Conservation (phyloP, 2,113 vertebrate species). For the Nyctereutes procyonoides region DNA sequence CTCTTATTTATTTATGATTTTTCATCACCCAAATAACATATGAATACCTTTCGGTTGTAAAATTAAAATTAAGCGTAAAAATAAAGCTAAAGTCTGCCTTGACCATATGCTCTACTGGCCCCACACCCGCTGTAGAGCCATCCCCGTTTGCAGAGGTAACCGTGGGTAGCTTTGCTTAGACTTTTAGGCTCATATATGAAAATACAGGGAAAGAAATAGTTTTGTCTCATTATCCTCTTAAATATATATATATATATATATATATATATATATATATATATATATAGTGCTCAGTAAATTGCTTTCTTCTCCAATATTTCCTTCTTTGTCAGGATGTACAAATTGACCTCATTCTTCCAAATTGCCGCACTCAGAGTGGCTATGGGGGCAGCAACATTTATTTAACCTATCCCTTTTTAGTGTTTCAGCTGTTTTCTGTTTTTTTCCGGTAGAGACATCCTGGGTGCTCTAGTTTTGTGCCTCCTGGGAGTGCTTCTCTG, state of each 20-base stretch:
- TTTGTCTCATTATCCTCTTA: neutral
- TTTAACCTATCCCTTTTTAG: neutral
- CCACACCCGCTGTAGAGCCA: too few relatives aligned
- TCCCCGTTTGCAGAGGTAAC: neutral
- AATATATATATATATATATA: neutral
- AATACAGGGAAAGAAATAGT: neutral
- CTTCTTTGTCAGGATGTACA: neutral
- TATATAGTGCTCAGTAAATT: neutral
- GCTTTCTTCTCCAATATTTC: constrained; percentile 26
- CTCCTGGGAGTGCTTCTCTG: neutral
- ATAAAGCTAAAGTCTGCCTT: neutral
- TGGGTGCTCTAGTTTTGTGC: neutral
- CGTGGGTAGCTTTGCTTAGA: neutral
- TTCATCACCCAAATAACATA: neutral
- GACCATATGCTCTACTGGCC: too few relatives aligned
- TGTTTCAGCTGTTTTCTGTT: neutral
- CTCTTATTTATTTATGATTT: neutral
- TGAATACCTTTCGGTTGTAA: neutral
- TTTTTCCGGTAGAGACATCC: constrained; percentile 5
- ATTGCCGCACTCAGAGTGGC: neutral
- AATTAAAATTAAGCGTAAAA: neutral
- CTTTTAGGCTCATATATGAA: neutral
- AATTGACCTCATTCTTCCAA: neutral
- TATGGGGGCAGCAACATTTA: neutral
- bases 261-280: neutral